Evolutionary conservation across 1,140 invertebrate species (phyloP).

Genomic region (Adoxophyes honmai): DNA sequence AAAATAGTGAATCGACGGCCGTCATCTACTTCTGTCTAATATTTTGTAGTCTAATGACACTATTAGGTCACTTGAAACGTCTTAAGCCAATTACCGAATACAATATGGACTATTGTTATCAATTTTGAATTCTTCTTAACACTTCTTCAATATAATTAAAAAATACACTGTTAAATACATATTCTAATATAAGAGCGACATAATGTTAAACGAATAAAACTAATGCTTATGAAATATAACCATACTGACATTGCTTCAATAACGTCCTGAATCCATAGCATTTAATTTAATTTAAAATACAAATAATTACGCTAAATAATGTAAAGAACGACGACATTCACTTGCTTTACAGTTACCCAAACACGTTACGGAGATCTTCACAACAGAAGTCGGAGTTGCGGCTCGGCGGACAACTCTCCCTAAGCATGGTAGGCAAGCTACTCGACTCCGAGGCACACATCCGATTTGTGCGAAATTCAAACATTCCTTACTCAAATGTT

Average conservation of each 20-base stretch:
- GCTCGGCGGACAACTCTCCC: neutral
- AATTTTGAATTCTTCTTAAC: constrained; percentile 46
- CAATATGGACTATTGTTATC: constrained; percentile 56
- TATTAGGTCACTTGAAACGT: constrained; percentile 57
- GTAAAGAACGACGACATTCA: constrained; percentile 1
- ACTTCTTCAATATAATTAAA: constrained; percentile 18
- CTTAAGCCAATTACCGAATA: constrained; percentile 49
- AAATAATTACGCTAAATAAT: constrained; percentile 5
- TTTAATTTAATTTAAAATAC: neutral
- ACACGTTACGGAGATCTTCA: constrained; percentile 7
- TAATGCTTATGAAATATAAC: neutral
- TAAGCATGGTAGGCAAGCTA: neutral
- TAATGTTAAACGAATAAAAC: neutral
- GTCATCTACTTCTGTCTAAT: constrained; percentile 66
- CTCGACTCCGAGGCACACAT: no score
- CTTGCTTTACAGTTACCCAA: neutral
- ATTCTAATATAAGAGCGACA: neutral
- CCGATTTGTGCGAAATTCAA: neutral
- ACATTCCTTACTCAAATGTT: neutral
- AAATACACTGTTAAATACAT: neutral
- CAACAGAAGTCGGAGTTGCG: neutral
- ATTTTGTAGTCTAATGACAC: constrained; percentile 63
- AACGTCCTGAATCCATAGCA: neutral
- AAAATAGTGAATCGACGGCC: constrained; percentile 72
- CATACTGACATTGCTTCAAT: neutral